Conservation (phyloP, 1,140 invertebrate species). For the Aphis gossypii region DNA sequence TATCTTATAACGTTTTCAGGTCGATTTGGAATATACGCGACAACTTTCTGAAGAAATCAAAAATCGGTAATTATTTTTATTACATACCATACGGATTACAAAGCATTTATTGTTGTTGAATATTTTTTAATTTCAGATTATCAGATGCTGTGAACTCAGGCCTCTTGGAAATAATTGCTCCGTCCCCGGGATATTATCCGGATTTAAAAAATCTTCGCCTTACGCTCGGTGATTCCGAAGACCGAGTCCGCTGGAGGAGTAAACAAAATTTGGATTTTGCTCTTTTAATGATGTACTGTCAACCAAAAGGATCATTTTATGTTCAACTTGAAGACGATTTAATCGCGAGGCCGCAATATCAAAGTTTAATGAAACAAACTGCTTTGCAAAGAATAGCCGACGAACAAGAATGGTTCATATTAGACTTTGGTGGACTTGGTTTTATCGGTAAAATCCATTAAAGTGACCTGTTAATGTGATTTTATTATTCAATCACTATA, state of each 20-base stretch:
- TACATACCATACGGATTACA: not conserved
- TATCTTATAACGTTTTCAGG: conserved; percentile 65
- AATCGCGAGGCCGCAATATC: conserved; percentile 84
- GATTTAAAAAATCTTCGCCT: conserved; percentile 78
- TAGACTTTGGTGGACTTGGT: conserved; percentile 93
- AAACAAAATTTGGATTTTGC: conserved; percentile 97
- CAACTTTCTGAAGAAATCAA: conserved; percentile 78
- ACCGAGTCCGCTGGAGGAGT: conserved; percentile 91
- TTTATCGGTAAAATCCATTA: conserved; percentile 76
- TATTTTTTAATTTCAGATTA: conserved; percentile 71
- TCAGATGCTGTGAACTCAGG: conserved; percentile 78
- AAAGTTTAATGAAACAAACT: conserved; percentile 89
- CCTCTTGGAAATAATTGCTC: conserved; percentile 88
- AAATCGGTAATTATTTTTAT: conserved; percentile 70
- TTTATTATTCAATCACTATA: not conserved
- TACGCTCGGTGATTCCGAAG: conserved; percentile 86
- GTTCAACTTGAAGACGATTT: conserved; percentile 96
- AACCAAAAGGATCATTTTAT: conserved; percentile 80
- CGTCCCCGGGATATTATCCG: conserved; percentile 87
- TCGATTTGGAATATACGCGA: conserved; percentile 75
- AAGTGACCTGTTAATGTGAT: conserved; percentile 59
- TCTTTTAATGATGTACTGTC: conserved; percentile 94
- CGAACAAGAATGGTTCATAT: conserved; percentile 84
- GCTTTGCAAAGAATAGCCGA: conserved; percentile 79
- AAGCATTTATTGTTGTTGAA: not conserved